Conservation (phyloP, 2,113 vertebrate species). For the Seriola dumerili region DNA sequence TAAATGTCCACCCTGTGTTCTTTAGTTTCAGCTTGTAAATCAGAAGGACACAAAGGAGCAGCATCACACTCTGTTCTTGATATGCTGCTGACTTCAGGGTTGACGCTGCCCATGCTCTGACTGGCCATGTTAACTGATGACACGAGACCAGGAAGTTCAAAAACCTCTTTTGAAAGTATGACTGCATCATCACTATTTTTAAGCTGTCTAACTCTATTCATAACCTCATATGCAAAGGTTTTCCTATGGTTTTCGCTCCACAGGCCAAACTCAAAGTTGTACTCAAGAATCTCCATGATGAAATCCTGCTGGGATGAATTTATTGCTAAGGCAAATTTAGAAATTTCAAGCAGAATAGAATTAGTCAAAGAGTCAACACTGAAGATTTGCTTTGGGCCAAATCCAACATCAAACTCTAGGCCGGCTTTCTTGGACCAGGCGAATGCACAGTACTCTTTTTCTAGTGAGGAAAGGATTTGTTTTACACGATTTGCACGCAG, state of each 20-base stretch:
- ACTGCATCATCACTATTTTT: conserved; percentile 7
- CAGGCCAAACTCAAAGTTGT: conserved; percentile 40
- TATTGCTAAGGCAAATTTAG: conserved; percentile 41
- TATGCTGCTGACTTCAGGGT: not conserved
- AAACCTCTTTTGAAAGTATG: conserved; percentile 26
- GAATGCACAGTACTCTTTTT: conserved; percentile 13
- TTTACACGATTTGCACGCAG: conserved; percentile 31
- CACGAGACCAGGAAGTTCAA: conserved; percentile 19
- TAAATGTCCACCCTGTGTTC: not conserved
- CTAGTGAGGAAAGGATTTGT: conserved; percentile 14
- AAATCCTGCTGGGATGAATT: conserved; percentile 51
- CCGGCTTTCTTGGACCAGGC: accelerated
- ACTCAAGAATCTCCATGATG: conserved; percentile 57
- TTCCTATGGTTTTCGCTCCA: not conserved
- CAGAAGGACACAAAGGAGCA: not conserved
- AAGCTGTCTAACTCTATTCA: conserved; percentile 27
- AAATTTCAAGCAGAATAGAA: conserved; percentile 11
- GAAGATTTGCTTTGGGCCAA: conserved; percentile 32
- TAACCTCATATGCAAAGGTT: conserved; percentile 7
- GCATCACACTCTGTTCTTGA: not conserved
- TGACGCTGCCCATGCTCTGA: not conserved
- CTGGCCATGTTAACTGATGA: not conserved
- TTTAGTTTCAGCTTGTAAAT: not conserved
- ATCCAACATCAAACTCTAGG: conserved; percentile 52
- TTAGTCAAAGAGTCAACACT: not conserved